These are phyloP conservation scores for Lasioglossum marginatum DNA, from an alignment of 2,888 invertebrate species.

Conservation along the genomic window DNA sequence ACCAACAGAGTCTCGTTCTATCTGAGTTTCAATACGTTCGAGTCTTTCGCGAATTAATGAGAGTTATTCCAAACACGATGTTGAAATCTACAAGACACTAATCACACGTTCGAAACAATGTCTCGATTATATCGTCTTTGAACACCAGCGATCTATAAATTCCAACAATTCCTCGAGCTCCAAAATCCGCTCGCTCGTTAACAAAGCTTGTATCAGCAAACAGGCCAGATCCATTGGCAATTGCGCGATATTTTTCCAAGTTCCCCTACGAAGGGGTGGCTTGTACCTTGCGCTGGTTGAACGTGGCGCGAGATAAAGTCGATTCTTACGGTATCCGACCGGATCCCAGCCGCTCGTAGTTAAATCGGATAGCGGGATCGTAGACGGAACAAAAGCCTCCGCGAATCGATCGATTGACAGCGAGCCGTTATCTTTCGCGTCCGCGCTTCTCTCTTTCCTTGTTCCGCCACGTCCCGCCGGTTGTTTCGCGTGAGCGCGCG, in stretches of 20 bases:
- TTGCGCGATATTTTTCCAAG: constrained; percentile 34
- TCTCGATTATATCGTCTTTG: not conserved
- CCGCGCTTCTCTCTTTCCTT: constrained; percentile 76
- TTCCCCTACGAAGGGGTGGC: constrained; percentile 23
- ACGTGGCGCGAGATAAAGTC: constrained; percentile 70
- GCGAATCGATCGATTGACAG: constrained; percentile 80
- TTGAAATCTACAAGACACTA: not conserved
- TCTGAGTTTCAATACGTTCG: not conserved
- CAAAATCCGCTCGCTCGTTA: not conserved
- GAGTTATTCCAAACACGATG: not conserved
- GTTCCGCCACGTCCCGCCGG: constrained; percentile 52
- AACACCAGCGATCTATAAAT: not conserved
- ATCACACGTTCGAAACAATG: not conserved
- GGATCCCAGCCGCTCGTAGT: constrained; percentile 73
- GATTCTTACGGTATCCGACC: constrained; percentile 70
- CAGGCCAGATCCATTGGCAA: not conserved
- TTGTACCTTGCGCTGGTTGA: constrained; percentile 72
- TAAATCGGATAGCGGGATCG: constrained; percentile 78
- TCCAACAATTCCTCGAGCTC: not conserved
- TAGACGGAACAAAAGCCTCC: constrained; percentile 79
- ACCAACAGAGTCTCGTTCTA: not conserved
- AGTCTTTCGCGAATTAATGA: not conserved
- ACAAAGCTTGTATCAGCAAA: not conserved
- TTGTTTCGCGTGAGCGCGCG: constrained; percentile 37
- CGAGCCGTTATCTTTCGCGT: constrained; percentile 81